Conservation (phyloP, 2,888 invertebrate genomes). For the Schizaphis graminum region DNA sequence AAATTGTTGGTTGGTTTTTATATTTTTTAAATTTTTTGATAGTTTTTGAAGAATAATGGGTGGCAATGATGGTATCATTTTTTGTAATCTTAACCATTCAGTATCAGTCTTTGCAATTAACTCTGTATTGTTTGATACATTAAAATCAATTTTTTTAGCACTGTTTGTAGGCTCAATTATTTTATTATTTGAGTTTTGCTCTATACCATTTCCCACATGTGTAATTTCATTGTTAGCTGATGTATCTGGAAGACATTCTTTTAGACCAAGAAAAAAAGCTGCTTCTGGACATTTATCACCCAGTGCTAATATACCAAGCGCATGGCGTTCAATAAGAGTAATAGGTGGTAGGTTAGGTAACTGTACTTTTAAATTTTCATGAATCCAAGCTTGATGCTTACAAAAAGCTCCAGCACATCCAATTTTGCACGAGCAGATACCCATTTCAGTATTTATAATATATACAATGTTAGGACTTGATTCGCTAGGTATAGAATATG, state of each 20-base stretch:
- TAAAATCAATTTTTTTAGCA: constrained; percentile 1
- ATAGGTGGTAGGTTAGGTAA: constrained; percentile 23
- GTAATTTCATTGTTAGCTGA: background rate
- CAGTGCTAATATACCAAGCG: constrained; percentile 5
- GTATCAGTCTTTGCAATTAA: background rate
- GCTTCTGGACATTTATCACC: constrained; percentile 24
- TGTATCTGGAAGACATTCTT: background rate
- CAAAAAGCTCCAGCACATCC: constrained; percentile 32
- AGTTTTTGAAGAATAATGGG: background rate
- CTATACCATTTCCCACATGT: background rate
- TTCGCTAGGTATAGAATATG: constrained; percentile 22
- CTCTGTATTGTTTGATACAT: background rate
- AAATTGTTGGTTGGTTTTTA: constrained; percentile 11
- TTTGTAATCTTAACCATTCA: background rate
- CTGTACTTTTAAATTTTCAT: constrained; percentile 23
- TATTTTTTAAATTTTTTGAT: background rate
- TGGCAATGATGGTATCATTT: background rate
- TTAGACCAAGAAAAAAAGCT: constrained; percentile 12
- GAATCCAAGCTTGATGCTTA: constrained; percentile 22
- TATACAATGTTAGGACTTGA: constrained; percentile 21
- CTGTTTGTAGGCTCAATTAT: constrained; percentile 4
- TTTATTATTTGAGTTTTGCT: background rate
- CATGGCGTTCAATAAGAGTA: background rate
- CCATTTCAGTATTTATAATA: constrained; percentile 31
- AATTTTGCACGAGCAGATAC: constrained; percentile 33